Conservation (phyloP, 2,888 invertebrate species). For the Nyleta sp. region DNA sequence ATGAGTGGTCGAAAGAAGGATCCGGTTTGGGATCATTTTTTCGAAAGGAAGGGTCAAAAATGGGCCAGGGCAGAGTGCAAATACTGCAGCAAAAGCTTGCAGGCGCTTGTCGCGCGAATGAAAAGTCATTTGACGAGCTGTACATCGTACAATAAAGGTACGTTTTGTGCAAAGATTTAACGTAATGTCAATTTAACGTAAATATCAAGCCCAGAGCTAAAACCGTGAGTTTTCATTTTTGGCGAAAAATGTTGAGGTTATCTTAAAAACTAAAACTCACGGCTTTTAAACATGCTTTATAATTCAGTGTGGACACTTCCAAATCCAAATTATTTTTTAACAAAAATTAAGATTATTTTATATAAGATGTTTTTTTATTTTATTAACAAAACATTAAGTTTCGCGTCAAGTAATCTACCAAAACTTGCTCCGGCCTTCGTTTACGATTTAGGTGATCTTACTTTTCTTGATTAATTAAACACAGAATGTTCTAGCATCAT, state of each 20-base stretch:
- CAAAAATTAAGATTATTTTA: too few species aligned
- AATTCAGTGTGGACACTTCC: constrained; percentile 23
- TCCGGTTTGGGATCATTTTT: constrained; percentile 26
- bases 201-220: constrained; percentile 9
- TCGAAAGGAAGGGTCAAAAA: constrained; percentile 22
- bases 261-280: constrained; percentile 3
- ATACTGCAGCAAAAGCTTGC: constrained; percentile 24
- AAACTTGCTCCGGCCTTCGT: neutral
- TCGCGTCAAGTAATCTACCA: neutral
- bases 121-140: constrained; percentile 23
- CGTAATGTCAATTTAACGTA: too few species aligned
- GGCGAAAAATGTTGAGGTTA: constrained; percentile 5
- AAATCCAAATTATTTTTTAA: neutral
- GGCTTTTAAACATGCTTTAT: constrained; percentile 2
- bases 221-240: constrained; percentile 11
- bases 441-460: constrained; percentile 3
- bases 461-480: constrained; percentile 13
- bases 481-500: constrained; percentile 18
- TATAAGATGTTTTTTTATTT: too few species aligned
- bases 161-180: constrained; percentile 17
- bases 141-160: constrained; percentile 24
- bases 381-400: neutral
- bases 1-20: constrained; percentile 32
- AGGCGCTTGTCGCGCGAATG: constrained; percentile 32
- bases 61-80: constrained; percentile 24